Evolutionary conservation across 1,140 invertebrate genomes (phyloP).

Genomic region (Drosophila jambulina): DNA sequence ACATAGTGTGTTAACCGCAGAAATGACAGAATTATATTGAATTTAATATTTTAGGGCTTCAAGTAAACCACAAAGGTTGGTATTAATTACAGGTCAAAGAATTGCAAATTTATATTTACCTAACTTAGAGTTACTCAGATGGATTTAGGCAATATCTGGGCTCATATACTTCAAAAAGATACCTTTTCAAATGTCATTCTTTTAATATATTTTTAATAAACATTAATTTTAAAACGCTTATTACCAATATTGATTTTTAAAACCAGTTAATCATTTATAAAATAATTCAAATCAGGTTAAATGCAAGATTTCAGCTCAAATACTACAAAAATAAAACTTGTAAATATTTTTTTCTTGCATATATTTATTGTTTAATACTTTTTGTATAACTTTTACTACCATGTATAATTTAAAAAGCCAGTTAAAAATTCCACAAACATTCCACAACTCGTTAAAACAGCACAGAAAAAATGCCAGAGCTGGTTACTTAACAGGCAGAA

Average conservation of each 20-base stretch:
- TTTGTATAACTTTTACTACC: slow-evolving; percentile 1
- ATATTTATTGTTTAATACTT: background rate
- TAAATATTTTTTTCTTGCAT: background rate
- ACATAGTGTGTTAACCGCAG: background rate
- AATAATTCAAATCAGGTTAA: background rate
- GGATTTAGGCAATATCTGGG: background rate
- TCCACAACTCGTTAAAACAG: slow-evolving; percentile 3
- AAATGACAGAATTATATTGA: background rate
- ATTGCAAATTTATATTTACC: background rate
- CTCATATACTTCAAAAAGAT: background rate
- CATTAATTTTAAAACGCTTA: background rate
- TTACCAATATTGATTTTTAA: background rate
- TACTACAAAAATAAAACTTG: background rate
- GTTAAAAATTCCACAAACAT: slow-evolving; percentile 12
- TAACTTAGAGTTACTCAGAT: background rate
- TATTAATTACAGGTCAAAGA: background rate
- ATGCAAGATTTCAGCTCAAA: background rate
- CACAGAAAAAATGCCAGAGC: background rate
- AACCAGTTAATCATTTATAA: background rate
- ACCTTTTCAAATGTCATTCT: no score
- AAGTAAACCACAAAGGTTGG: background rate
- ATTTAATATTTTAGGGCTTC: slow-evolving; percentile 19
- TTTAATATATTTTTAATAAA: background rate
- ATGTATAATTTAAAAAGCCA: slow-evolving; percentile 4
- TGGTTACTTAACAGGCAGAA: slow-evolving; percentile 14